phyloP scores from a whole-genome alignment of 2,797 vertebrate genomes.

The Toxotes lorentzi region DNA sequence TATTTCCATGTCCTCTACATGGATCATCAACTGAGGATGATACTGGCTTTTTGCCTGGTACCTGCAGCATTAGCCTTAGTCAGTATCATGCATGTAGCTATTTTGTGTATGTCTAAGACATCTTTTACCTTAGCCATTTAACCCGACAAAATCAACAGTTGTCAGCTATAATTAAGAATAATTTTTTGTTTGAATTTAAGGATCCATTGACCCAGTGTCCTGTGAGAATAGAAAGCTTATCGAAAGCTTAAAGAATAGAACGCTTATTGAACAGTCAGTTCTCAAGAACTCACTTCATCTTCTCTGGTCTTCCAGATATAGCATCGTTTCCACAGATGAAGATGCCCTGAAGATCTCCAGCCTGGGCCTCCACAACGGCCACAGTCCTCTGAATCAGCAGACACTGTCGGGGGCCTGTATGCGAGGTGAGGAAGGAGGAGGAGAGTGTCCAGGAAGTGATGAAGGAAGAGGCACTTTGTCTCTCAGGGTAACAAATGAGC shows the following conservation, averaged over 20 bases:
- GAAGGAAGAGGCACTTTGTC: slow-evolving; percentile 69
- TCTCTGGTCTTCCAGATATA: slow-evolving; percentile 84
- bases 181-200: background rate
- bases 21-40: background rate
- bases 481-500: slow-evolving; percentile 71
- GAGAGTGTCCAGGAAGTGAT: slow-evolving; percentile 67
- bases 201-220: background rate
- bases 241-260: no score
- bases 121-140: background rate
- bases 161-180: background rate
- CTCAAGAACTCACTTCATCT: background rate
- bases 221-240: background rate
- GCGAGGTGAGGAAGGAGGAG: slow-evolving; percentile 64
- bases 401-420: slow-evolving; percentile 65
- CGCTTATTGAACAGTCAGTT: background rate
- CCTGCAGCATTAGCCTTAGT: background rate
- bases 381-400: slow-evolving; percentile 79
- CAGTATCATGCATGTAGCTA: background rate
- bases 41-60: background rate
- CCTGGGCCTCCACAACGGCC: slow-evolving; percentile 90
- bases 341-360: slow-evolving; percentile 92
- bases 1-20: background rate
- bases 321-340: slow-evolving; percentile 94
- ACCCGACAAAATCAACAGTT: background rate
- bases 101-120: background rate